Evolutionary conservation across 1,140 invertebrate genomes (phyloP), one percentile per base, ranked within the genome.

Genomic region (Glomeris maerens): DNA sequence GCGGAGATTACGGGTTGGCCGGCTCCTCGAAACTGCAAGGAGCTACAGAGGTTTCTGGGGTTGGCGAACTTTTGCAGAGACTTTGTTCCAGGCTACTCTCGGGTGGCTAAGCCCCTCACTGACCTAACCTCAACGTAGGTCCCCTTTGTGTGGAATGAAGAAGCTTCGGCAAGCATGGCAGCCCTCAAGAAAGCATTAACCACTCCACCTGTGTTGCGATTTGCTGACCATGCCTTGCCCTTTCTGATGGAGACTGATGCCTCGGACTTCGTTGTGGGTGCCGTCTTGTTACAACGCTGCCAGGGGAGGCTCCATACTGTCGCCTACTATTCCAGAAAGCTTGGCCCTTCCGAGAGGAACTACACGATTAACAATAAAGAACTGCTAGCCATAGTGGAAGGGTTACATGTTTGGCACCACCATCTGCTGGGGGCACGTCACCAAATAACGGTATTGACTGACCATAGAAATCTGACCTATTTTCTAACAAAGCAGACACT

Each of bases 61-160:
- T 28, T 68, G 27, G 47, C 57, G 1, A 54, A 56, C 7, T 69
- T 67, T 47, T 70, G 64, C 49, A 47, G 67, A 17, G 49, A 58
- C 13, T 66, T 66, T 49, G 64, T 69, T 10, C 21, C 49, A 38
- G 47, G 55, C 31, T 61, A 56, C 42, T 49, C 57, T 0, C 27
- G 49, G 21, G 50, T 60, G 1, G 49, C 56, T 2, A 40, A 50
- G 13, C 55, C 57, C 1, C 21, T 61, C 14, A 57, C 17, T 7
- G 17, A 42, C n/a, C 27, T 57, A 22, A 44, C 39, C n/a, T 13
- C 10, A 17, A 36, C 10, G 17, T 10, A 36, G 10, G 10, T 13
- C 10, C 31, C 31, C 17, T 36, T 36, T 36, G 17, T 36, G 17
- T 36, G 31, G 31, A 17, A 36, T 36, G 31, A 36, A 36, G 17